A percentile compares a stretch with the other conserved stretches of the same genome.
These are phyloP conservation scores for Tetropium fuscum DNA, from an alignment of 2,888 invertebrate genomes.

Conservation along the genomic window DNA sequence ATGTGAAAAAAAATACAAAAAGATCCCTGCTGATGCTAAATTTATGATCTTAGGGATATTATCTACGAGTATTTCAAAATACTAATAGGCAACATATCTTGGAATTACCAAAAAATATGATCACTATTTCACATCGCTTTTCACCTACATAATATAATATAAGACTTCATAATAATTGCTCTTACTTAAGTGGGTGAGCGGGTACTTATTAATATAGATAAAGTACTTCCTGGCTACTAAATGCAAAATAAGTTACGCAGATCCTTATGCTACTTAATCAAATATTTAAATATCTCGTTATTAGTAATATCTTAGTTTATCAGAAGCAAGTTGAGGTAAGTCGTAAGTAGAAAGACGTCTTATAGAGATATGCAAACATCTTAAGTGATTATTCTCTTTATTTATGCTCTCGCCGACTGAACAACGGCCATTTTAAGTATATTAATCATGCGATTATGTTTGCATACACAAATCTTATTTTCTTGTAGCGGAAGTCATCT, in stretches of 20 bases:
- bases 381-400: slow-evolving; percentile 48
- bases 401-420: slow-evolving; percentile 48
- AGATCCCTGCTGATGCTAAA: no score
- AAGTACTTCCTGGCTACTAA: no score
- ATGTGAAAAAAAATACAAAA: no score
- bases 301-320: slow-evolving; percentile 9
- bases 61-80: no score
- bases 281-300: slow-evolving; percentile 5
- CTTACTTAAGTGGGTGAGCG: no score
- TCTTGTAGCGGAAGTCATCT: slow-evolving; percentile 39
- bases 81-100: no score
- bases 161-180: no score
- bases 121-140: background rate
- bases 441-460: slow-evolving; percentile 44
- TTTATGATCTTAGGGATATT: no score
- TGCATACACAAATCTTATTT: slow-evolving; percentile 43
- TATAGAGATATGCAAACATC: slow-evolving; percentile 47
- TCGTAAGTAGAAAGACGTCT: slow-evolving; percentile 31
- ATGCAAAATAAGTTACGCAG: background rate
- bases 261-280: background rate
- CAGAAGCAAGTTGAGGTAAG: slow-evolving; percentile 21
- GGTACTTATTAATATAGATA: no score
- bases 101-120: background rate
- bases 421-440: slow-evolving; percentile 28
- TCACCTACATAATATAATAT: no score